A percentile compares a stretch with the other conserved stretches of the same genome.
phyloP scores from a whole-genome alignment of 2,888 invertebrate genomes.

The Drosophila borborema region DNA sequence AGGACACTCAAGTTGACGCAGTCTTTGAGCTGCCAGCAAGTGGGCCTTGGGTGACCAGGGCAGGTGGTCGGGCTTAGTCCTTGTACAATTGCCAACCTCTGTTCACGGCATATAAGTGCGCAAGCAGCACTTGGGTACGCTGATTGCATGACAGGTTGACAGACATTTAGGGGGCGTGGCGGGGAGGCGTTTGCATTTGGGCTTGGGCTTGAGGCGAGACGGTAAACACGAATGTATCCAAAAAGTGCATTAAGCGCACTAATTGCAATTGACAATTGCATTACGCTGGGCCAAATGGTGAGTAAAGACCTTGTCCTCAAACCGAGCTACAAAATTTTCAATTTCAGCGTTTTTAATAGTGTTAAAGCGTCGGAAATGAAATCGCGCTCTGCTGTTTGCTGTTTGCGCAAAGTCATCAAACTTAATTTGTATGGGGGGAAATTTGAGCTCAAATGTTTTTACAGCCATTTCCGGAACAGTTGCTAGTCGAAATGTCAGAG shows the following conservation, averaged over 20 bases:
- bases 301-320: conserved; percentile 22
- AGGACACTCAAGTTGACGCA: conserved; percentile 56
- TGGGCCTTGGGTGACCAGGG: conserved; percentile 51
- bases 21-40: conserved; percentile 58
- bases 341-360: conserved; percentile 70
- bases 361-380: conserved; percentile 75
- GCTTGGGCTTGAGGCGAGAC: neutral
- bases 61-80: conserved; percentile 25
- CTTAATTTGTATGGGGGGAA: conserved; percentile 64
- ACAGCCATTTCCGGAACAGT: conserved; percentile 65
- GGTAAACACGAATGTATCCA: conserved; percentile 35
- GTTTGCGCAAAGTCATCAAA: conserved; percentile 72
- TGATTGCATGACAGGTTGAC: conserved; percentile 37
- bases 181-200: neutral
- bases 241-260: conserved; percentile 64
- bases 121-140: conserved; percentile 9
- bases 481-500: conserved; percentile 41
- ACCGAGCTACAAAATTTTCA: conserved; percentile 54
- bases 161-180: conserved; percentile 24
- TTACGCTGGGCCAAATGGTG: conserved; percentile 34
- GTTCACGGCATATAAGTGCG: conserved; percentile 5
- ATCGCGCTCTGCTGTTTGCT: conserved; percentile 60
- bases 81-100: conserved; percentile 16
- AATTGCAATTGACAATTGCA: conserved; percentile 72
- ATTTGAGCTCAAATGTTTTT: conserved; percentile 71